Percentiles rank a stretch among this genome's conserved stretches.
These are phyloP conservation scores for Antedon mediterranea DNA, from an alignment of 53 echinoderm and acorn worm species.

Conservation along the genomic window DNA sequence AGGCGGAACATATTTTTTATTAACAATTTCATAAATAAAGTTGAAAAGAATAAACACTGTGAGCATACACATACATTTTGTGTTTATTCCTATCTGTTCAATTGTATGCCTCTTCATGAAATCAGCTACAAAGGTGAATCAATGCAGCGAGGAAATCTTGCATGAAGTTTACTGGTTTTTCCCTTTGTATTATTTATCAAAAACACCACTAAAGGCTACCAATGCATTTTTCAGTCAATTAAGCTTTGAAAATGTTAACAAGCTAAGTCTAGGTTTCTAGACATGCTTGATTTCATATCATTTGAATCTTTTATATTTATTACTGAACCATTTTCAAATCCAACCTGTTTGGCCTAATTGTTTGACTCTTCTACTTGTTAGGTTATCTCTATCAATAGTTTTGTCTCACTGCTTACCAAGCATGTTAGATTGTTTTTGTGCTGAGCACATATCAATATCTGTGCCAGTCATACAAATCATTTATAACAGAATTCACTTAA, in stretches of 20 bases:
- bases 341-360: background rate
- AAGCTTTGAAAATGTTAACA: background rate
- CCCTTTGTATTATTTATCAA: too few species aligned
- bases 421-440: background rate
- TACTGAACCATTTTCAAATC: background rate
- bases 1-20: too few species aligned
- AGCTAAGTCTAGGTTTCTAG: background rate
- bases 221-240: background rate
- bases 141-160: too few species aligned
- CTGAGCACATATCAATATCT: background rate
- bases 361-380: background rate
- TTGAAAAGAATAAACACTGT: too few species aligned
- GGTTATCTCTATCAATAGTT: background rate
- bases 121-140: too few species aligned
- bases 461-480: background rate
- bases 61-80: too few species aligned
- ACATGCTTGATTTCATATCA: background rate
- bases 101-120: too few species aligned
- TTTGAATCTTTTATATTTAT: background rate
- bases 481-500: background rate
- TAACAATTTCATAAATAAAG: too few species aligned
- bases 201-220: too few species aligned
- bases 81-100: too few species aligned
- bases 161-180: too few species aligned
- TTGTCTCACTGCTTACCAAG: background rate